Base-by-base conservation (phyloP, 2,797 vertebrate genomes). In the Arnoldichthys spilopterus region DNA sequence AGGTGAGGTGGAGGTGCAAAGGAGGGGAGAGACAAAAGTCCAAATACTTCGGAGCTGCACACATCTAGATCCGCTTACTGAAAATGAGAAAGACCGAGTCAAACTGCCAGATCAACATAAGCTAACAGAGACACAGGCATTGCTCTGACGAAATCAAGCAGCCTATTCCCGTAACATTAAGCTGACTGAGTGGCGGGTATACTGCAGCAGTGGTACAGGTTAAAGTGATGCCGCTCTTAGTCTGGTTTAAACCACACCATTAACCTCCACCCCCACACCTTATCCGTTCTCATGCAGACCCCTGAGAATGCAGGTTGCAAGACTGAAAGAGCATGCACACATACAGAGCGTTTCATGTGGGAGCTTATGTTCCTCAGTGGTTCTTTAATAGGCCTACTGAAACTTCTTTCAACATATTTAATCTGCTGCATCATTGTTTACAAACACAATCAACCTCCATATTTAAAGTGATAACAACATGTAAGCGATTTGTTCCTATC, bases 291-390 rank as follows among this genome's bases (percentile, higher is more conserved):
- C 66, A 70, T 75, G 77, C 79, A 84, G 45, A 66, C 76, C 61
- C 76, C 47, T 56, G 32, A 78, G 86, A 70, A 67, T 64, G 61
- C 68, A 85, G 16, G 15, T 28, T 68, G 76, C 74, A 87, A 74
- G 58, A 81, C 69, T 28, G 26, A 85, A 89, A 88, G 82, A 62
- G 54, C 69, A 53, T 15, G 20, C 63, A 78, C 18, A 71, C n/a
- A 47, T 18, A 2, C 79, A 0, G 11, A 81, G 34, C 20, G 90
- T 93, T 93, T 93, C 85, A 93, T 93, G 92, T 94, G 92, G 92
- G 89, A 89, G 78, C 81, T 82, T 40, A 32, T 72, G 80, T 85
- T 88, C 83, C 89, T 88, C 83, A 86, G 89, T 77, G 85, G 84
- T 78, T 70, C 61, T 85, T 37, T 6, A 7, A 32, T 7, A 78